phyloP scores from a whole-genome alignment of 2,888 invertebrate species.

The Galerucella calmariensis region DNA sequence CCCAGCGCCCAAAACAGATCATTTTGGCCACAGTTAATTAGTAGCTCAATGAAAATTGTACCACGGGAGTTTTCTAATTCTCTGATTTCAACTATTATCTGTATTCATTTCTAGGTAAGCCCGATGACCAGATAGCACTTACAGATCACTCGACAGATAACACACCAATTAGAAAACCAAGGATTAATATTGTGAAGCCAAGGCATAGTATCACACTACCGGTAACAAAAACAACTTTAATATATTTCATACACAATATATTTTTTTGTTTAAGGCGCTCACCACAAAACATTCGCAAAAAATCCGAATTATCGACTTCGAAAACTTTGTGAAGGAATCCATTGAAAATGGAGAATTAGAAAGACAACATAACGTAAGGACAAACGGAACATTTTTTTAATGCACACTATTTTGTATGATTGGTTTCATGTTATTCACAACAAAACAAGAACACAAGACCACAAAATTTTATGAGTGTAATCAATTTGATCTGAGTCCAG shows the following conservation, averaged over 20 bases:
- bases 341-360: conserved; percentile 54
- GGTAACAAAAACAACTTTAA: conserved; percentile 11
- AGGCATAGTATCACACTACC: conserved; percentile 3
- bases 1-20: too few species aligned
- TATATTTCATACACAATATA: neutral
- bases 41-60: too few species aligned
- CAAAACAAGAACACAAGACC: too few species aligned
- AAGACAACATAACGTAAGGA: conserved; percentile 47
- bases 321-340: conserved; percentile 60
- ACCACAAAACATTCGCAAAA: conserved; percentile 42
- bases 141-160: conserved; percentile 19
- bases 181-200: conserved; percentile 15
- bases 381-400: neutral
- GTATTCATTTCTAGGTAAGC: conserved; percentile 20
- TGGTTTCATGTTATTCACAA: too few species aligned
- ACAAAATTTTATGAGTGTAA: too few species aligned
- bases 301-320: conserved; percentile 60
- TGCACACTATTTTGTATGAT: too few species aligned
- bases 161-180: neutral
- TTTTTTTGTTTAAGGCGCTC: conserved; percentile 17
- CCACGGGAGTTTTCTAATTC: too few species aligned
- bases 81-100: neutral
- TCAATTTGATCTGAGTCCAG: too few species aligned
- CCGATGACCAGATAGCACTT: conserved; percentile 22
- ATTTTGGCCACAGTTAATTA: too few species aligned